These are phyloP conservation scores for Bimastos eiseni DNA, from an alignment of 2,888 invertebrate genomes.

Conservation along the genomic window DNA sequence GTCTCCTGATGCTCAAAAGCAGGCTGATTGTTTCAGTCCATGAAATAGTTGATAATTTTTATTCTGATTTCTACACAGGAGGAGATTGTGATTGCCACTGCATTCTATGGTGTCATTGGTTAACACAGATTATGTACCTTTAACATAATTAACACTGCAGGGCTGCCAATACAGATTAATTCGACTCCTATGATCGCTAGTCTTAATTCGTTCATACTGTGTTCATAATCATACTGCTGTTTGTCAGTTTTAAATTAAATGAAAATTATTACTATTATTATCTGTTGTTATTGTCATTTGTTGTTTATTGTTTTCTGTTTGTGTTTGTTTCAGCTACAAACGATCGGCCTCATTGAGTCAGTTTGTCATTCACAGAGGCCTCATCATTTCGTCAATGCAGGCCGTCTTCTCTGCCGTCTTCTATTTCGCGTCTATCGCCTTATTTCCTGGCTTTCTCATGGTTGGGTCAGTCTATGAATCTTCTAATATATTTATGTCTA, in stretches of 20 bases:
- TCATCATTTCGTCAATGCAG: conserved; percentile 97
- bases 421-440: conserved; percentile 93
- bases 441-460: conserved; percentile 98
- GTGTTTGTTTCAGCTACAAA: conserved; percentile 71
- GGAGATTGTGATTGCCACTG: not conserved
- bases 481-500: too few relatives aligned
- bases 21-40: not conserved
- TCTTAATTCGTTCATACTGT: too few relatives aligned
- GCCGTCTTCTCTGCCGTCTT: conserved; percentile 98
- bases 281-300: not conserved
- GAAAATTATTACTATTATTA: not conserved
- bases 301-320: not conserved
- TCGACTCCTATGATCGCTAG: too few relatives aligned
- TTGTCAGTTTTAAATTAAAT: too few relatives aligned
- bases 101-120: too few relatives aligned
- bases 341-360: conserved; percentile 95
- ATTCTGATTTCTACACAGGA: too few relatives aligned
- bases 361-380: conserved; percentile 96
- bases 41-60: not conserved
- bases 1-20: not conserved
- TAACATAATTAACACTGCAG: too few relatives aligned
- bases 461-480: conserved; percentile 78
- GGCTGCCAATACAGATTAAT: too few relatives aligned
- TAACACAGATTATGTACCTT: too few relatives aligned
- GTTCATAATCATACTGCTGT: too few relatives aligned